Conservation (phyloP, 2,797 vertebrate species). For the Pantherophis alleghaniensis region DNA sequence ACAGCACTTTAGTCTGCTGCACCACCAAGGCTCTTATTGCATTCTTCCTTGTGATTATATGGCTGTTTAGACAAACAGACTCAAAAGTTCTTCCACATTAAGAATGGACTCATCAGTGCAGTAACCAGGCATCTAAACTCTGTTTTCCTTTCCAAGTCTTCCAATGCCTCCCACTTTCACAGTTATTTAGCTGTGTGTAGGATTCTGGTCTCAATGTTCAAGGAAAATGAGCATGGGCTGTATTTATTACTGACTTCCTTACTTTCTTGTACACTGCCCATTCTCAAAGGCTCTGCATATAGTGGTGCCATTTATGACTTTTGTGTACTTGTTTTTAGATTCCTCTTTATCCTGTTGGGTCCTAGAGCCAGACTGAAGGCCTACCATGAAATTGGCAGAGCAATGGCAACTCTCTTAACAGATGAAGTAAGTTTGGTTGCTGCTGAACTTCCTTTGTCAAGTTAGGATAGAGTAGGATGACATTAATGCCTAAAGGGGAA, state of each 20-base stretch:
- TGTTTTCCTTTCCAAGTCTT: background rate
- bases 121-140: background rate
- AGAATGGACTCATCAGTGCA: background rate
- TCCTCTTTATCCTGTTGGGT: constrained; percentile 77
- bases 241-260: background rate
- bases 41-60: background rate
- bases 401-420: constrained; percentile 71
- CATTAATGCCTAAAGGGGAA: background rate
- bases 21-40: too few relatives aligned
- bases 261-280: background rate
- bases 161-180: background rate
- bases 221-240: background rate
- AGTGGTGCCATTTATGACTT: background rate
- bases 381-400: constrained; percentile 75
- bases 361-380: constrained; percentile 58
- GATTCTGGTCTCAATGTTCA: fast-evolving
- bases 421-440: constrained; percentile 68
- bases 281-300: background rate
- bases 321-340: constrained; percentile 57
- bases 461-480: background rate
- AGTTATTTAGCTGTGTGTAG: background rate
- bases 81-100: background rate
- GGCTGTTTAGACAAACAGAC: background rate
- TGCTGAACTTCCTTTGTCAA: background rate
- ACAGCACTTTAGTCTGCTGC: too few relatives aligned